Evolutionary conservation across 1,140 invertebrate genomes (phyloP).

Genomic region (Heliconius hewitsoni): DNA sequence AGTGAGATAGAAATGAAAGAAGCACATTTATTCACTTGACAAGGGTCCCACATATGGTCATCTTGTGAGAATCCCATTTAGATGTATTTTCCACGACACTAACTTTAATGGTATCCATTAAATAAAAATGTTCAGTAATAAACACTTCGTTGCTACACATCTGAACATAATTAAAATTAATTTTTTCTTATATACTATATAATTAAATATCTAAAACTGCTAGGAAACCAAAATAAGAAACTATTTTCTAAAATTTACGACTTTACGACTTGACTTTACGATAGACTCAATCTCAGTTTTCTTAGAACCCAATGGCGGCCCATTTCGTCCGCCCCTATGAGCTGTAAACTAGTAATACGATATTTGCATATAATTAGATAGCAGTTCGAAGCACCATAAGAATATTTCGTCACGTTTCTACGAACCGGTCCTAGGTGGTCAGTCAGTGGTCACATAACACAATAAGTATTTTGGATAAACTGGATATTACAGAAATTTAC

Average conservation of each 20-base stretch:
- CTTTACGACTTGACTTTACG: not conserved
- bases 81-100: slow-evolving; percentile 40
- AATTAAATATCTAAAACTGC: not conserved
- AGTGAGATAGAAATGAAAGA: slow-evolving; percentile 31
- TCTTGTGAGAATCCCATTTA: slow-evolving; percentile 33
- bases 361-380: slow-evolving; percentile 10
- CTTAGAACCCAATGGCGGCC: not conserved
- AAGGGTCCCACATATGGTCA: slow-evolving; percentile 54
- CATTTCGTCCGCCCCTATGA: not conserved
- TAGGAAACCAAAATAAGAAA: not conserved
- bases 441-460: not conserved
- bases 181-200: too few relatives aligned
- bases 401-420: slow-evolving; percentile 62
- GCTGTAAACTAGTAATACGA: slow-evolving; percentile 2
- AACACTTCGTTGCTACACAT: not conserved
- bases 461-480: not conserved
- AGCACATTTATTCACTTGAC: slow-evolving; percentile 55
- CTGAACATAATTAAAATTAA: not conserved
- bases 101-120: not conserved
- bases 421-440: slow-evolving; percentile 57
- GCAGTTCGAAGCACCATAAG: slow-evolving; percentile 28
- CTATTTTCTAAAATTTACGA: not conserved
- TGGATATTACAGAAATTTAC: not conserved
- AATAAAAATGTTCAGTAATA: not conserved
- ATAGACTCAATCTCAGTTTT: not conserved